Conservation (phyloP, 2,888 invertebrate genomes). For the Brenthis hecate region DNA sequence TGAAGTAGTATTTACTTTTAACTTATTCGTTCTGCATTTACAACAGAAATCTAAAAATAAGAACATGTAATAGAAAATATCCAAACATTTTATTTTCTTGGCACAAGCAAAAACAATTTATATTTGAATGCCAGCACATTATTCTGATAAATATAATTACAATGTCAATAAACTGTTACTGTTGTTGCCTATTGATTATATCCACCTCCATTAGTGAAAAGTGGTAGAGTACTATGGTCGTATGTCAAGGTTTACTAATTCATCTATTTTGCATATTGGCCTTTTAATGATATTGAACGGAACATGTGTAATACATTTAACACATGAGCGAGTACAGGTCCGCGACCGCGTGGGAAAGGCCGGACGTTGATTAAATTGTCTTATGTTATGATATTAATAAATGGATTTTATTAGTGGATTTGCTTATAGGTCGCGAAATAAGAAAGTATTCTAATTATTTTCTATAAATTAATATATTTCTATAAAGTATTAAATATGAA, state of each 20-base stretch:
- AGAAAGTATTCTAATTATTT: background rate
- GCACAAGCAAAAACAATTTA: constrained; percentile 4
- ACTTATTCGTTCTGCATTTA: background rate
- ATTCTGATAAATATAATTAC: constrained; percentile 33
- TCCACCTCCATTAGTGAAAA: constrained; percentile 37
- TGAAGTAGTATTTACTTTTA: background rate
- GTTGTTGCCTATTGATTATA: constrained; percentile 33
- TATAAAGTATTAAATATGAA: too few species aligned
- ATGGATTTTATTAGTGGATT: constrained; percentile 22
- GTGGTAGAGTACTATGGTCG: constrained; percentile 45
- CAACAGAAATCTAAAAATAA: background rate
- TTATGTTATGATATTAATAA: constrained; percentile 48
- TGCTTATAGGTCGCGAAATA: constrained; percentile 6
- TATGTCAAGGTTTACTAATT: constrained; percentile 69
- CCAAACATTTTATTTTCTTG: background rate
- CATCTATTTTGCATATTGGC: constrained; percentile 68
- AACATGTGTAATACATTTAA: constrained; percentile 55
- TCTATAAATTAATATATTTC: too few species aligned
- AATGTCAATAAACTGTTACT: constrained; percentile 34
- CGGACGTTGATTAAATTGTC: constrained; percentile 51
- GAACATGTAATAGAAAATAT: constrained; percentile 40
- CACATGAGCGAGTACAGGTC: constrained; percentile 55
- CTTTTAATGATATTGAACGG: constrained; percentile 59
- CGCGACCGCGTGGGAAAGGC: constrained; percentile 71
- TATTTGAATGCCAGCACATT: constrained; percentile 9